Base-by-base conservation (phyloP, 2,113 vertebrate species). In the Platanista minor region DNA sequence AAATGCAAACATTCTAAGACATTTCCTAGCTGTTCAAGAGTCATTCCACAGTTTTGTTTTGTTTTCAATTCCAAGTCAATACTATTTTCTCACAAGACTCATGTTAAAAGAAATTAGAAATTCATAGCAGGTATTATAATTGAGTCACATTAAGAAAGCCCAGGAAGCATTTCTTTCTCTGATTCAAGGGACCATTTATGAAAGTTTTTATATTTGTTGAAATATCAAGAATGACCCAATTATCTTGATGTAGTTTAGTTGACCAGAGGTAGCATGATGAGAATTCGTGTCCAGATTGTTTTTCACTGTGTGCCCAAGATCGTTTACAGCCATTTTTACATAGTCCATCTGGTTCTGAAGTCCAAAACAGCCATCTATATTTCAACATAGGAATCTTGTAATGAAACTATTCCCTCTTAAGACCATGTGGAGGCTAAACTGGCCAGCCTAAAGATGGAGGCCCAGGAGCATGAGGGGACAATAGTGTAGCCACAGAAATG, bases 321-420 rank as follows among this genome's bases (percentile, higher is more conserved):
- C 20, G 31, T 94, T 57, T 62, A 72, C 25, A 39, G 29, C 7
- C 81, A 85, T 75, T 88, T 94, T 93, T 77, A 87, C 83, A 86
- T 46, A 71, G 20, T 54, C 46, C 69, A 82, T 87, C 75, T 96
- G 54, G 46, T 90, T 88, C 43, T 61, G 54, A 92, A 97, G 90
- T 87, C 29, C 36, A 90, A 85, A 92, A 57, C 31, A 82, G 25
- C 20, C 18, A 57, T 85, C 43, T 78, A 13, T 81, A 72, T 77
- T 90, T 80, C 59, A 94, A 93, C 54, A 39, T 4, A 66, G 13
- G 8, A 71, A 77, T 71, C 3, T 39, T 81, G 52, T 57, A 43
- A 13, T 81, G 49, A 95, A 94, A 59, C 25, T 17, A 39, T 64
- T 87, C 7, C 43, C n/a, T 62, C 25, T 67, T 85, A 82, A 81